phyloP scores from a whole-genome alignment of 2,797 vertebrate species.

The Phataginus tetradactyla region DNA sequence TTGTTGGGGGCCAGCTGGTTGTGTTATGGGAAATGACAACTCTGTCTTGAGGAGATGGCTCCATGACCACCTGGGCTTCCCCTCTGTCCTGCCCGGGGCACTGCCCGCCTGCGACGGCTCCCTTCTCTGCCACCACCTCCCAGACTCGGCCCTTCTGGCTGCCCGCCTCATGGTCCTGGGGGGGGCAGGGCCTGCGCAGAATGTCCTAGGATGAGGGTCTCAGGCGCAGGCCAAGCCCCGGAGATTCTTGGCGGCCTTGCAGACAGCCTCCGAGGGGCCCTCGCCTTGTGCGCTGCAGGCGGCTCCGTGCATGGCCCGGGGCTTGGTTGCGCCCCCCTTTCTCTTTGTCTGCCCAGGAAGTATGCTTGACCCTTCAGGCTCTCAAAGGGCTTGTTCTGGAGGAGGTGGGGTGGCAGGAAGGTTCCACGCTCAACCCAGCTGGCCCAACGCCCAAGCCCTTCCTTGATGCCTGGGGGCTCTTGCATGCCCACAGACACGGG shows the following conservation, averaged over 20 bases:
- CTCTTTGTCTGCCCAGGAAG: background rate
- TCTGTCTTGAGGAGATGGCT: background rate
- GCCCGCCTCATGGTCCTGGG: background rate
- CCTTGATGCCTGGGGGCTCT: background rate
- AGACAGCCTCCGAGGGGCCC: too few relatives aligned
- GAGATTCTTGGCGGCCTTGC: too few relatives aligned
- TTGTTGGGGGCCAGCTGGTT: fast-evolving
- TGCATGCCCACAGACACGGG: too few relatives aligned
- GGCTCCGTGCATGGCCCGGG: background rate
- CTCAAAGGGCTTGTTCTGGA: too few relatives aligned
- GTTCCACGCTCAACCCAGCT: background rate
- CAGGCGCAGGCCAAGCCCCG: background rate
- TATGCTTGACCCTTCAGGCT: fast-evolving
- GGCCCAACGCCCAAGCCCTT: too few relatives aligned
- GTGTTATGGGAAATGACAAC: background rate
- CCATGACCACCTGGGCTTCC: background rate
- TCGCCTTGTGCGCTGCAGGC: too few relatives aligned
- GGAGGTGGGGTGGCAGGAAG: fast-evolving
- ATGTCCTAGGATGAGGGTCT: background rate
- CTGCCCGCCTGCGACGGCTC: background rate
- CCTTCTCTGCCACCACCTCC: too few relatives aligned
- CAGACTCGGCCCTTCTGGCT: fast-evolving
- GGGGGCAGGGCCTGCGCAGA: background rate
- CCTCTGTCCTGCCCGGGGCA: too few relatives aligned
- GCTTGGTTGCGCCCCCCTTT: background rate